Percentiles rank a stretch among this genome's conserved stretches.
Conservation (phyloP, 2,888 invertebrate species). For the Lycocerus yunnanus region DNA sequence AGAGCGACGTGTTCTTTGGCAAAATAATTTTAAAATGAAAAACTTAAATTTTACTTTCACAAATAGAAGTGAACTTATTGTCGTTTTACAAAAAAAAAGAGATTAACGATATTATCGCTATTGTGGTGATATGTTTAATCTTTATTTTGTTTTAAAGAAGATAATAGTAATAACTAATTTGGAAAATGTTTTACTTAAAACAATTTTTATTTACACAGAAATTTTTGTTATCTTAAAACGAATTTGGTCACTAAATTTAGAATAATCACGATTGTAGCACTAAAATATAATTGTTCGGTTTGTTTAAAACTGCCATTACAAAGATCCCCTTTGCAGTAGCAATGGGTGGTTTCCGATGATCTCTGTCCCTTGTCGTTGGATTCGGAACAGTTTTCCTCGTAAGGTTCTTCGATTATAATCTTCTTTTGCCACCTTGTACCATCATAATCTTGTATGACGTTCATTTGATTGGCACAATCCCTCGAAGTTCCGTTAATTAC, state of each 20-base stretch:
- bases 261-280: constrained; percentile 31
- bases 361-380: constrained; percentile 68
- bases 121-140: background rate
- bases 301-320: constrained; percentile 65
- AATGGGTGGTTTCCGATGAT: constrained; percentile 67
- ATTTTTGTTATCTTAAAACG: background rate
- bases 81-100: background rate
- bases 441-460: constrained; percentile 65
- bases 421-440: constrained; percentile 68
- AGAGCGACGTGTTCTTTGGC: background rate
- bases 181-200: background rate
- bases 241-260: constrained; percentile 14
- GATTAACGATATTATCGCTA: background rate
- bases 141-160: background rate
- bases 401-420: constrained; percentile 71
- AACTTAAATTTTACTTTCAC: background rate
- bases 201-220: background rate
- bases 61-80: background rate
- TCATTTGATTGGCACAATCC: constrained; percentile 77
- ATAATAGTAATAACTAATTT: background rate
- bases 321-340: constrained; percentile 75
- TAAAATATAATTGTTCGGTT: constrained; percentile 38
- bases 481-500: constrained; percentile 65
- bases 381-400: constrained; percentile 70
- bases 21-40: no score